phyloP scores from a whole-genome alignment of 2,888 invertebrate species.

The Parnassius apollo region DNA sequence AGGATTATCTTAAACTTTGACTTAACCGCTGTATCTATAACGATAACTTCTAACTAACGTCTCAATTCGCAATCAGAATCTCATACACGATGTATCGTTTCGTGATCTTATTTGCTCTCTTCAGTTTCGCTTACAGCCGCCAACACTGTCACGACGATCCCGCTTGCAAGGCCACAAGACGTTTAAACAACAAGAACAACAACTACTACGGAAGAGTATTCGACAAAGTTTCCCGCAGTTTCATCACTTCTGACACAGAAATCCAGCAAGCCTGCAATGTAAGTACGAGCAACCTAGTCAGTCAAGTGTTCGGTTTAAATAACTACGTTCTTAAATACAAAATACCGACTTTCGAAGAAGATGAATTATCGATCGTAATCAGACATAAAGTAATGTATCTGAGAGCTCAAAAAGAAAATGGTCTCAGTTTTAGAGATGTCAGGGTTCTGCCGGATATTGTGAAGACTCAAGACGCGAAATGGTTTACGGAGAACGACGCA shows the following conservation, averaged over 20 bases:
- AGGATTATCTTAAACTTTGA: conserved; percentile 8
- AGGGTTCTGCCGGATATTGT: conserved; percentile 18
- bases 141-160: conserved; percentile 12
- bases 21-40: neutral
- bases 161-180: conserved; percentile 6
- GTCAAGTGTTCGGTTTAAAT: conserved; percentile 10
- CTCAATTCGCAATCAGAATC: neutral
- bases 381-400: conserved; percentile 23
- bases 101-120: conserved; percentile 27
- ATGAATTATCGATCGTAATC: conserved; percentile 20
- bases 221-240: conserved; percentile 23
- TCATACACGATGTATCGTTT: conserved; percentile 8
- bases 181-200: conserved; percentile 15
- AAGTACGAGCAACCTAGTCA: conserved; percentile 1
- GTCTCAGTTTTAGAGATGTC: conserved; percentile 14
- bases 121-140: conserved; percentile 27
- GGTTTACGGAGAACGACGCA: conserved; percentile 7
- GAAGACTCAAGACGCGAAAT: conserved; percentile 4
- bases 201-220: conserved; percentile 19
- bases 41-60: conserved; percentile 1
- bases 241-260: conserved; percentile 26
- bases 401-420: conserved; percentile 7
- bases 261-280: conserved; percentile 23
- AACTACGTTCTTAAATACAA: conserved; percentile 25
- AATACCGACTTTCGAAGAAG: conserved; percentile 4